Percentiles rank a stretch among this genome's conserved stretches.
These are phyloP conservation scores for Struthidea cinerea DNA, from an alignment of 2,113 vertebrate species.

Conservation along the genomic window DNA sequence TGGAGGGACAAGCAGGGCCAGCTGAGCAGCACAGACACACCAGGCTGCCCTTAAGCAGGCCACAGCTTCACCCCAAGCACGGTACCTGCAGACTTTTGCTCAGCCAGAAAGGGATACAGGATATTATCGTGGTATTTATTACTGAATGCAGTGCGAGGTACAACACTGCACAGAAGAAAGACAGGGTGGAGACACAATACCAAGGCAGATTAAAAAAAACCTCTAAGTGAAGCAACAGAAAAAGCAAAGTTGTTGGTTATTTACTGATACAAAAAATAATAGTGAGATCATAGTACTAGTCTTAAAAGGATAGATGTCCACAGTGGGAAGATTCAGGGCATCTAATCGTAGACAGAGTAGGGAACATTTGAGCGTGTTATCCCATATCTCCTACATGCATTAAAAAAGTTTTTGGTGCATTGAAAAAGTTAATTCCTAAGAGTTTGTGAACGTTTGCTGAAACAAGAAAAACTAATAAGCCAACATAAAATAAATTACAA, in stretches of 20 bases:
- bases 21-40: neutral
- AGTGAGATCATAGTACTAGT: neutral
- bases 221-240: neutral
- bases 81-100: neutral
- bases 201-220: neutral
- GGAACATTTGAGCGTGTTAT: neutral
- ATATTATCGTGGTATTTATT: neutral
- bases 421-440: neutral
- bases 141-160: neutral
- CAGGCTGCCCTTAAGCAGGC: neutral
- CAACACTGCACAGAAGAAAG: neutral
- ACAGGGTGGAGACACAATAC: neutral
- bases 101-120: neutral
- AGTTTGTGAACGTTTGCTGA: neutral
- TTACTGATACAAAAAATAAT: neutral
- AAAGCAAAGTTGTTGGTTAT: neutral
- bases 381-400: neutral
- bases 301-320: neutral
- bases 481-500: neutral
- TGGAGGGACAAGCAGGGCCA: neutral
- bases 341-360: neutral
- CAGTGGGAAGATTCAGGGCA: neutral
- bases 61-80: neutral
- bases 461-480: neutral
- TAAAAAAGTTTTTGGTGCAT: neutral